These are phyloP conservation scores for Madoqua kirkii DNA, from an alignment of 2,113 vertebrate genomes.

Conservation along the genomic window DNA sequence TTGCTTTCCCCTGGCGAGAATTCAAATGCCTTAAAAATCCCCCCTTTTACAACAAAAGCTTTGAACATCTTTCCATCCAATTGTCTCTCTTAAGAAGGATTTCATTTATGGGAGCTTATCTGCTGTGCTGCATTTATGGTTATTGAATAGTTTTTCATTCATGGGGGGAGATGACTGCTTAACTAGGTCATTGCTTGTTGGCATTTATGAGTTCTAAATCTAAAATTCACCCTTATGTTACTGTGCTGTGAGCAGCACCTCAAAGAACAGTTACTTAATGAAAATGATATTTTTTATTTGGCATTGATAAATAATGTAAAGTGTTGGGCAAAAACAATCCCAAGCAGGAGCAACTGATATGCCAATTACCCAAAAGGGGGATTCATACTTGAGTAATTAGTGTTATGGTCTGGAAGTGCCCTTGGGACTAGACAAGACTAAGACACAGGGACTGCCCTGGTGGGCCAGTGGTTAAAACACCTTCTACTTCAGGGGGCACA, in stretches of 20 bases:
- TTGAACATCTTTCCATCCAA: not conserved
- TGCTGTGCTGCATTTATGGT: not conserved
- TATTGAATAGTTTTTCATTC: not conserved
- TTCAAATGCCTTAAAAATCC: not conserved
- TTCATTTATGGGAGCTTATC: not conserved
- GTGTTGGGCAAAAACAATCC: not conserved
- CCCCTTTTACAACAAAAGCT: not conserved
- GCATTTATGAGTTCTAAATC: not conserved
- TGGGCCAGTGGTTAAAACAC: not conserved
- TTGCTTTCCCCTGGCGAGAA: rapidly evolving
- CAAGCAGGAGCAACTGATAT: not conserved
- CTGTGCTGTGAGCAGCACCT: not conserved
- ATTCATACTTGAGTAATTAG: not conserved
- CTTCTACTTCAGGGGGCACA: not conserved
- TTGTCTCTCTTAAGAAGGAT: too few relatives aligned
- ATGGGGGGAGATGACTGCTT: not conserved
- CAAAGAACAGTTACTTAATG: not conserved
- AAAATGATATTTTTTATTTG: not conserved
- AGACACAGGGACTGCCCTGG: not conserved
- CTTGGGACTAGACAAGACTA: too few relatives aligned
- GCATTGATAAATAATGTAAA: not conserved
- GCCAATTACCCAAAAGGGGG: not conserved
- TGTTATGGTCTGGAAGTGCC: too few relatives aligned
- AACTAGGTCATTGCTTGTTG: not conserved
- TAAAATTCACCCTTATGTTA: not conserved